These are phyloP conservation scores for Malthinus seriepunctatus DNA, from an alignment of 2,888 invertebrate genomes.

Conservation along the genomic window DNA sequence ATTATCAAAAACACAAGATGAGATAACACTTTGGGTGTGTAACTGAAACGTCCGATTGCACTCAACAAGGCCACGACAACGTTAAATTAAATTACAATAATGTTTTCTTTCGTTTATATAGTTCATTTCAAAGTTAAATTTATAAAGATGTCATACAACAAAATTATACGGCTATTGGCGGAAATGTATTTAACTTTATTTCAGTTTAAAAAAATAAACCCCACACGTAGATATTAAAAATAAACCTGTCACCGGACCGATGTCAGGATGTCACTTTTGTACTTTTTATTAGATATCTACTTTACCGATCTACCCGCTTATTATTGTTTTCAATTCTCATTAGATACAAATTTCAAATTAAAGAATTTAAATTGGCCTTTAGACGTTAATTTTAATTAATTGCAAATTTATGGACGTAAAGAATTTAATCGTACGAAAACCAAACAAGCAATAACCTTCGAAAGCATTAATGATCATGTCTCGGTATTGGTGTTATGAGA, in stretches of 20 bases:
- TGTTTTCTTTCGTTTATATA: slow-evolving; percentile 16
- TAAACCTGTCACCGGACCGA: slow-evolving; percentile 23
- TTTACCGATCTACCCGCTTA: slow-evolving; percentile 7
- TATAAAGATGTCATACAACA: neutral
- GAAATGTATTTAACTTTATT: neutral
- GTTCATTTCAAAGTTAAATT: slow-evolving; percentile 21
- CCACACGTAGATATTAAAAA: slow-evolving; percentile 37
- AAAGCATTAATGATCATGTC: too few species aligned
- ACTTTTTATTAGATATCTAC: slow-evolving; percentile 11
- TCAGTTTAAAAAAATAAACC: slow-evolving; percentile 23
- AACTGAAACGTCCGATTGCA: slow-evolving; percentile 44
- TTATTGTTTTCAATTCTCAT: too few species aligned
- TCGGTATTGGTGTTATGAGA: too few species aligned
- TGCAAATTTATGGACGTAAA: too few species aligned
- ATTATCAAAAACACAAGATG: slow-evolving; percentile 15
- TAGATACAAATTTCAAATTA: too few species aligned
- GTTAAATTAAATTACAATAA: slow-evolving; percentile 36
- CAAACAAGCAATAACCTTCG: too few species aligned
- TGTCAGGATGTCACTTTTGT: too few species aligned
- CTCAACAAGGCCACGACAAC: slow-evolving; percentile 50
- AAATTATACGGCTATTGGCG: neutral
- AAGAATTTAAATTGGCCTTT: too few species aligned
- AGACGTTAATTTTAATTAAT: too few species aligned
- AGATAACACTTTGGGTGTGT: slow-evolving; percentile 44
- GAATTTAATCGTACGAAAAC: too few species aligned